Conservation (phyloP, 2,797 vertebrate species). For the Enoplosus armatus region DNA sequence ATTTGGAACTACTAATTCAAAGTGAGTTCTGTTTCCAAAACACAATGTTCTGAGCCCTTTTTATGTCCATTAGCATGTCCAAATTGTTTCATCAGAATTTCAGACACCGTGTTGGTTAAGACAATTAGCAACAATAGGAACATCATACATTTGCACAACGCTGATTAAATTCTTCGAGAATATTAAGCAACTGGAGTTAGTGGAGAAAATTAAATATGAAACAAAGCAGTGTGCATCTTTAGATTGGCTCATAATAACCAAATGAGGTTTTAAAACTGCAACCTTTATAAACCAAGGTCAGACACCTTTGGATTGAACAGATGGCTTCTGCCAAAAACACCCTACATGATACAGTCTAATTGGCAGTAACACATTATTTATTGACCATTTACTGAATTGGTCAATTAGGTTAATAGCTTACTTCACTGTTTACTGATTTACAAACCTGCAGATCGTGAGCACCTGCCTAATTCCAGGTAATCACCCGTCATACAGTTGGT, state of each 20-base stretch:
- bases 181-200: constrained; percentile 38
- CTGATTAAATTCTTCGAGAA: constrained; percentile 52
- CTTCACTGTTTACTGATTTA: constrained; percentile 71
- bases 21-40: constrained; percentile 21
- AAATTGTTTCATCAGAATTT: constrained; percentile 64
- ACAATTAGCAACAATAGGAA: constrained; percentile 66
- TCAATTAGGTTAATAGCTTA: constrained; percentile 77
- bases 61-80: constrained; percentile 55
- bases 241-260: constrained; percentile 25
- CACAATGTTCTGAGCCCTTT: constrained; percentile 27
- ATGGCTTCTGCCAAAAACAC: constrained; percentile 68
- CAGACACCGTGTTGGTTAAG: constrained; percentile 43
- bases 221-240: constrained; percentile 29
- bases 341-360: constrained; percentile 70
- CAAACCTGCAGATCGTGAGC: constrained; percentile 62
- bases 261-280: constrained; percentile 22
- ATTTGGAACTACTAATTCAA: constrained; percentile 26
- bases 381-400: constrained; percentile 78
- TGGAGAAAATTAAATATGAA: constrained; percentile 31
- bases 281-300: constrained; percentile 71
- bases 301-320: constrained; percentile 71
- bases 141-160: constrained; percentile 47
- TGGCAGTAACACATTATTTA: constrained; percentile 78
- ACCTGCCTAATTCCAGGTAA: constrained; percentile 63
- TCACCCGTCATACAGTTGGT: constrained; percentile 45